These are phyloP conservation scores for Eupithecia insigniata DNA, from an alignment of 2,888 invertebrate genomes.

Conservation along the genomic window DNA sequence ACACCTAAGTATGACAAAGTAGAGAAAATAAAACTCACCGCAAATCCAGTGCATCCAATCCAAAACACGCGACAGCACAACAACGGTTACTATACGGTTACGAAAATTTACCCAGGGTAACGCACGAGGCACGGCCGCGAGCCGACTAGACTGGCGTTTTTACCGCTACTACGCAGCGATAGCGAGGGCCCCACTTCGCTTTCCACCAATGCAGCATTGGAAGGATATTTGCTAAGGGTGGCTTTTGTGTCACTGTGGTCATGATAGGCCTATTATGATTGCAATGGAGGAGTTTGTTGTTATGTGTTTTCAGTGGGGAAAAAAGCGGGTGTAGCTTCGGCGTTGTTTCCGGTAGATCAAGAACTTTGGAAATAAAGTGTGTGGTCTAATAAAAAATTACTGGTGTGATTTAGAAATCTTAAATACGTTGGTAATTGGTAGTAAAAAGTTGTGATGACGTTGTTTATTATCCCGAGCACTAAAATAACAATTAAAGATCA, in stretches of 20 bases:
- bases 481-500: neutral
- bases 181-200: constrained; percentile 15
- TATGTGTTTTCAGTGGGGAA: neutral
- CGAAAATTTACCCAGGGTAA: neutral
- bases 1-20: neutral
- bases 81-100: neutral
- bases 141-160: constrained; percentile 20
- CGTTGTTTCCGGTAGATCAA: neutral
- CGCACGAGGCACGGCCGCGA: constrained; percentile 19
- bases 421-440: neutral
- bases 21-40: constrained; percentile 14
- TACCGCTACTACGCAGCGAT: constrained; percentile 4
- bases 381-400: no score
- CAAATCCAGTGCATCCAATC: constrained; percentile 22
- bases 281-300: no score
- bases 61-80: constrained; percentile 12
- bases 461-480: neutral
- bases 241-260: no score
- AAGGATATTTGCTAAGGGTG: no score
- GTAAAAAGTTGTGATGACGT: neutral
- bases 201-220: neutral
- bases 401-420: neutral
- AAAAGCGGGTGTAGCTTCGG: neutral
- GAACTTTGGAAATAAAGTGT: no score
- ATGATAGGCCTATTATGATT: no score